Base-by-base conservation (phyloP, 1,140 invertebrate genomes). In the Anoplophora glabripennis region DNA sequence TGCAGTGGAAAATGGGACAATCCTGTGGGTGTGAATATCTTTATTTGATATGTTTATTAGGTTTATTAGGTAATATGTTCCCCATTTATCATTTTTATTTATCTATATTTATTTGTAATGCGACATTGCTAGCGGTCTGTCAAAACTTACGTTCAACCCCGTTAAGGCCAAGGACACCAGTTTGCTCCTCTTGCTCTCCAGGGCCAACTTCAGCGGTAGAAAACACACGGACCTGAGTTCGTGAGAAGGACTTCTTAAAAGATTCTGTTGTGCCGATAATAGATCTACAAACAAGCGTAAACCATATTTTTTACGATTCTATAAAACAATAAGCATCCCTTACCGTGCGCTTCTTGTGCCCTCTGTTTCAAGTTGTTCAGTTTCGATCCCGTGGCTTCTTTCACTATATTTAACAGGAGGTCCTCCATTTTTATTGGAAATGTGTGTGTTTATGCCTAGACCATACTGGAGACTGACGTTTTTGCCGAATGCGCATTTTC, bases 181-280 rank as follows among this genome's bases (percentile, higher is more conserved):
- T 77, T 92, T 92, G 68, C 86, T 89, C 64, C 87, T 83, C 76
- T 90, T 92, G 42, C 87, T 92, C 76, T 95, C 92, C 49, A 96
- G 75, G n/a, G 92, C 89, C 66, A 90, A 77, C 76, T 92, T 90
- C 66, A 95, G 79, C 7, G 90, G 87, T 59, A 86, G 79, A 66
- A 95, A 85, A 77, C 90, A 94, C 67, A 87, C 87, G 53, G 88
- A 84, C 71, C 92, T 83, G 55, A 94, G 71, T 76, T 93, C 89
- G 80, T 92, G 86, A 28, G 90, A 89, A 12, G 91, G 87, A 74
- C 88, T 89, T 61, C 89, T 82, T 44, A 88, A 76, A 58, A 89
- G 80, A 60, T 65, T 71, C 73, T 90, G 88, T 78, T 92, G 89
- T 62, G 87, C 83, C 70, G 88, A 87, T 62, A 94, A 78, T 65